Evolutionary conservation across 2,797 vertebrate genomes (phyloP).

Genomic region (Melanotaenia pygmaea): DNA sequence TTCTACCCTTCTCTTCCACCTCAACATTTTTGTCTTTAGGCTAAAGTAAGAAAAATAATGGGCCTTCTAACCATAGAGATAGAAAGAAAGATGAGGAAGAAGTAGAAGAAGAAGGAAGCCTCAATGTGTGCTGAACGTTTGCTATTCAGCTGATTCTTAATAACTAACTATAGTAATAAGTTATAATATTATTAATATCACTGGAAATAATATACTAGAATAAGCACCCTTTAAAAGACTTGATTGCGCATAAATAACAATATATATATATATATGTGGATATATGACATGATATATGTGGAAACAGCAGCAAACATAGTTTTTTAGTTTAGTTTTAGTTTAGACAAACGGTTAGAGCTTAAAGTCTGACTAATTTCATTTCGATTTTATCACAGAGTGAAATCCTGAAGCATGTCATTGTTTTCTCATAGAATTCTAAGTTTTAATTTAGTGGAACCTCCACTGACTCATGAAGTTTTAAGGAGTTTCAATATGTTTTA

Average conservation of each 20-base stretch:
- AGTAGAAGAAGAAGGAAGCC: neutral
- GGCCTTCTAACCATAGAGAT: neutral
- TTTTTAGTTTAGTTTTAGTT: too few relatives aligned
- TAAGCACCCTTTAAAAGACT: neutral
- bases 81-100: neutral
- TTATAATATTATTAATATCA: neutral
- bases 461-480: neutral
- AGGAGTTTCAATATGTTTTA: neutral
- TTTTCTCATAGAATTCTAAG: neutral
- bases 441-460: neutral
- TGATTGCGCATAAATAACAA: too few relatives aligned
- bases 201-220: too few relatives aligned
- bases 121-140: neutral
- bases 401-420: neutral
- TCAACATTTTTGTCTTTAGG: neutral
- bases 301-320: too few relatives aligned
- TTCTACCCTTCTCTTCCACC: slow-evolving; percentile 19
- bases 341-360: neutral
- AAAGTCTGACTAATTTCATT: neutral
- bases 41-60: neutral
- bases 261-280: too few relatives aligned
- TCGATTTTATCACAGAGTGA: neutral
- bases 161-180: neutral
- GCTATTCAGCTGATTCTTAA: neutral
- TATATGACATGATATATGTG: too few relatives aligned